phyloP scores from a whole-genome alignment of 2,113 vertebrate genomes.

The Chrysemys picta region DNA sequence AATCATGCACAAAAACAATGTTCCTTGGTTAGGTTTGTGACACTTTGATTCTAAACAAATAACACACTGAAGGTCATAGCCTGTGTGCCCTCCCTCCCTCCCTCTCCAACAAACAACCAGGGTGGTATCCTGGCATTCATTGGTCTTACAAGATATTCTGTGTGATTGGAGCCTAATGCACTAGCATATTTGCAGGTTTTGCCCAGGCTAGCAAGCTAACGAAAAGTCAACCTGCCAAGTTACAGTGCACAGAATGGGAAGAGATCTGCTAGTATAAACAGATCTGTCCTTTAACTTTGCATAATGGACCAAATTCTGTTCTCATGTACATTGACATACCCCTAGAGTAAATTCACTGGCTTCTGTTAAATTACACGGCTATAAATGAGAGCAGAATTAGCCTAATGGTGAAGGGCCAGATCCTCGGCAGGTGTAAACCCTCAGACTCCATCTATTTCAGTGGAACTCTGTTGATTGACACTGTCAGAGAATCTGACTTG shows the following conservation, averaged over 20 bases:
- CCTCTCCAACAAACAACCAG: accelerated
- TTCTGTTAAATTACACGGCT: neutral
- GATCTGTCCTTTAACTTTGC: neutral
- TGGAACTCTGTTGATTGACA: neutral
- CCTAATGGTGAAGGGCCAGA: neutral
- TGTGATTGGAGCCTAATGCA: neutral
- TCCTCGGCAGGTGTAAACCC: neutral
- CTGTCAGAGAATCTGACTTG: neutral
- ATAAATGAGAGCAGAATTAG: neutral
- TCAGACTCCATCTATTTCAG: neutral
- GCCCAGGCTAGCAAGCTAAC: neutral
- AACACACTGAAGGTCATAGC: accelerated
- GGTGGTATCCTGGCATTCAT: neutral
- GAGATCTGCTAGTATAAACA: neutral
- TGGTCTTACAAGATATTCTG: neutral
- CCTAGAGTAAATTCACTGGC: neutral
- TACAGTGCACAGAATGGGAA: accelerated
- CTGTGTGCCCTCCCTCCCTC: neutral
- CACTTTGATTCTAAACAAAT: accelerated
- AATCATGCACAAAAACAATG: accelerated
- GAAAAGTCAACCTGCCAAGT: neutral
- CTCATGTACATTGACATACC: neutral
- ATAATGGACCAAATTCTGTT: neutral
- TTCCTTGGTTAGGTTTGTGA: accelerated
- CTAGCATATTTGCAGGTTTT: accelerated